Conservation (phyloP, 2,797 vertebrate species). For the Psittacula derbiana region DNA sequence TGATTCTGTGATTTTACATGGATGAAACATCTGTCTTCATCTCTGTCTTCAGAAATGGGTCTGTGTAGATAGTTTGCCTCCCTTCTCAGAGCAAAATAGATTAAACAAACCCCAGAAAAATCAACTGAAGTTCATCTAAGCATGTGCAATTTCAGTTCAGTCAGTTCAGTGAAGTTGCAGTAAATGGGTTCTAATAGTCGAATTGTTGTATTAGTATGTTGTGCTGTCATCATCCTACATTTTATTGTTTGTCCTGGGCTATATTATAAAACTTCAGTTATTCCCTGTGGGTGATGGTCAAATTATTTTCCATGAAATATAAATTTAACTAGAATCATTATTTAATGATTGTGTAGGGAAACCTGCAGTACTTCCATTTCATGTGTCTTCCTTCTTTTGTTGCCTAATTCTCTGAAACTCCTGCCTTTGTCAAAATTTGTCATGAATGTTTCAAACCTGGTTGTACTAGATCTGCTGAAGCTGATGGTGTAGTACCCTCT, state of each 20-base stretch:
- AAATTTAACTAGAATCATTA: not conserved
- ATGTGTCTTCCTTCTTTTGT: not conserved
- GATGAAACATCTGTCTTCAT: not conserved
- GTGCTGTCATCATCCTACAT: not conserved
- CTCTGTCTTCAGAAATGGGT: not conserved
- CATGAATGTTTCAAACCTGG: not conserved
- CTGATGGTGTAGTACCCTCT: not conserved
- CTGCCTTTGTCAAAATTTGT: not conserved
- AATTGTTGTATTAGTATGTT: not conserved
- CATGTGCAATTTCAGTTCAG: not conserved
- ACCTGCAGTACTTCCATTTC: not conserved
- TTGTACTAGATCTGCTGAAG: not conserved
- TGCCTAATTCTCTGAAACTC: not conserved
- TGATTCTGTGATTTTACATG: not conserved
- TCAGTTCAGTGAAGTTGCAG: not conserved
- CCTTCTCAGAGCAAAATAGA: not conserved
- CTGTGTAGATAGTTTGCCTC: not conserved
- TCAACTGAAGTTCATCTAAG: not conserved
- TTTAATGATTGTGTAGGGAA: not conserved
- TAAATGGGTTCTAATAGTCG: not conserved
- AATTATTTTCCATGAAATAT: not conserved
- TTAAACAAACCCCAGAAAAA: not conserved
- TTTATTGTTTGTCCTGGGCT: not conserved
- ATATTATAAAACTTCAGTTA: not conserved
- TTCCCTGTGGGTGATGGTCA: not conserved